These are phyloP conservation scores for Caerostris extrusa DNA, from an alignment of 1,140 invertebrate species.

Conservation along the genomic window DNA sequence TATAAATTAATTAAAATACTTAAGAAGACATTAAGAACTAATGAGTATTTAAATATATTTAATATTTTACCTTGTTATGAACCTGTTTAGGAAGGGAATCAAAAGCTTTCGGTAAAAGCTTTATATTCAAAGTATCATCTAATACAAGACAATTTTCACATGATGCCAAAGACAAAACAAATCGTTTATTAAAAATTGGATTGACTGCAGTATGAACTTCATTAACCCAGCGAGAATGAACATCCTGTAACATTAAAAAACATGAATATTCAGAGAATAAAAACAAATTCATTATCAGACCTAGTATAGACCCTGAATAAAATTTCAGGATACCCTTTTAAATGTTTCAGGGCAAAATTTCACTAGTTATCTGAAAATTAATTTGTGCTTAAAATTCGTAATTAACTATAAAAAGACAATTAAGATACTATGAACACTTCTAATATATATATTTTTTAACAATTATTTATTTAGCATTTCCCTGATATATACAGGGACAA, in stretches of 20 bases:
- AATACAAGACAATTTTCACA: slow-evolving; percentile 92
- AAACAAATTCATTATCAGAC: neutral
- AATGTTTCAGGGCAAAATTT: too few relatives aligned
- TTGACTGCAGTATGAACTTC: slow-evolving; percentile 96
- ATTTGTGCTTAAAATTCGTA: too few relatives aligned
- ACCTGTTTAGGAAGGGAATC: slow-evolving; percentile 82
- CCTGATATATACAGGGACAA: too few relatives aligned
- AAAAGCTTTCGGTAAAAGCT: slow-evolving; percentile 95
- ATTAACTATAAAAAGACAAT: too few relatives aligned
- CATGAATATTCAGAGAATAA: neutral
- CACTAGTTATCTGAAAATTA: too few relatives aligned
- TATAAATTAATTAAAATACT: too few relatives aligned
- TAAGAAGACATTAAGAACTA: too few relatives aligned
- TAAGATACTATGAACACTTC: too few relatives aligned
- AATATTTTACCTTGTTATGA: neutral
- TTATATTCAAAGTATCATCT: slow-evolving; percentile 95
- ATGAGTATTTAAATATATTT: too few relatives aligned
- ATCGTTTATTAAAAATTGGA: slow-evolving; percentile 97
- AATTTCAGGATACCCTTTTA: neutral
- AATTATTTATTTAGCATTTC: too few relatives aligned
- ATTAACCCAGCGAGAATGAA: slow-evolving; percentile 96
- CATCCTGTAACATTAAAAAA: slow-evolving; percentile 85
- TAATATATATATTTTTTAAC: too few relatives aligned
- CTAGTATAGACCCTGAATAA: neutral
- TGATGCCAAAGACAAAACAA: slow-evolving; percentile 94